These are phyloP conservation scores for Brachionus calyciflorus DNA, from an alignment of 1,140 invertebrate genomes.

Conservation along the genomic window DNA sequence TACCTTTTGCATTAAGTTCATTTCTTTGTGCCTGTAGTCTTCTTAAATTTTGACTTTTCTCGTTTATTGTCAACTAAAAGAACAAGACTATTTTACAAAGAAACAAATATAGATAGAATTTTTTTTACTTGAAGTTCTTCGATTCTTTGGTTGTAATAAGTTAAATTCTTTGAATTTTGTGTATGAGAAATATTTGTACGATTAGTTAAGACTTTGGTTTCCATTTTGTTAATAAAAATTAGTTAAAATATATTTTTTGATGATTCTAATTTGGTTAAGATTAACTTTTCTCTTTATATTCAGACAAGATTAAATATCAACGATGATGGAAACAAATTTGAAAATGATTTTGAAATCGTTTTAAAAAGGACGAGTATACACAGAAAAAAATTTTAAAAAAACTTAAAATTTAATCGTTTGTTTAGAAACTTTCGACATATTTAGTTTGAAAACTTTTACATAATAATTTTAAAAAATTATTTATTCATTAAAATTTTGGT, in stretches of 20 bases:
- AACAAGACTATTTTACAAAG: no score
- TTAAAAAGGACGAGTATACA: background rate
- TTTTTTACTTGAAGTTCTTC: conserved; percentile 45
- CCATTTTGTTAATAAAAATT: conserved; percentile 18
- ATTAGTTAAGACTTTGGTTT: background rate
- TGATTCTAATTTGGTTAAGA: no score
- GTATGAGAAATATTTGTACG: background rate
- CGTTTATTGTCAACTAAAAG: conserved; percentile 76
- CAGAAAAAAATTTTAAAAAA: background rate
- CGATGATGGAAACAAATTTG: conserved; percentile 19
- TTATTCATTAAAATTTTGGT: no score
- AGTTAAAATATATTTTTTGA: background rate
- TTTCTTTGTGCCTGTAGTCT: conserved; percentile 96
- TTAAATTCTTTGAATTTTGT: conserved; percentile 27
- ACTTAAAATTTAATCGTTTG: no score
- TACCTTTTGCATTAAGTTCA: conserved; percentile 91
- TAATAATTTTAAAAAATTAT: no score
- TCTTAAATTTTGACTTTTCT: conserved; percentile 94
- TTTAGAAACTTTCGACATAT: no score
- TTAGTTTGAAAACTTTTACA: no score
- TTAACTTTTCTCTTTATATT: background rate
- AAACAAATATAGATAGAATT: no score
- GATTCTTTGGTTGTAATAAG: conserved; percentile 40
- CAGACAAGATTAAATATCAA: background rate
- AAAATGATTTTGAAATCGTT: conserved; percentile 1